A percentile compares a stretch with the other conserved stretches of the same genome.
Evolutionary conservation across 2,888 invertebrate species (phyloP).

Genomic region (Drosophila mimetica): DNA sequence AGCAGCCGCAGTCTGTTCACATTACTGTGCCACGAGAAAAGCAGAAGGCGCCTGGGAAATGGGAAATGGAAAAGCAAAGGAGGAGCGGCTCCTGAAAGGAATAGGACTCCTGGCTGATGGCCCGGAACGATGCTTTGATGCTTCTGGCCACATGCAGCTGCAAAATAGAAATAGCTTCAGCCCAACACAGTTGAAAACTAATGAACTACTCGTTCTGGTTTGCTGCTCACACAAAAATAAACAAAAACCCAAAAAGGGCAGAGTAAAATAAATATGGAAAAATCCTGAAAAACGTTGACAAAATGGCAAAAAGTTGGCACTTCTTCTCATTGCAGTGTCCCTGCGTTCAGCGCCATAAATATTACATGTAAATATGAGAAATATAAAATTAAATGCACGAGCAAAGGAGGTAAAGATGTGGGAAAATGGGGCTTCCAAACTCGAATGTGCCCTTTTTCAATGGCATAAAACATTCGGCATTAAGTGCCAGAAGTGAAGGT

Average conservation of each 20-base stretch:
- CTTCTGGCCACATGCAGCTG: constrained; percentile 33
- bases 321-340: neutral
- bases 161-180: constrained; percentile 28
- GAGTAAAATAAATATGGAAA: constrained; percentile 11
- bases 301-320: constrained; percentile 38
- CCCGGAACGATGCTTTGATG: constrained; percentile 45
- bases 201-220: constrained; percentile 71
- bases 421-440: neutral
- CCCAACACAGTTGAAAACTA: constrained; percentile 57
- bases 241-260: constrained; percentile 3
- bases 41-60: constrained; percentile 15
- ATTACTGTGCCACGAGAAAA: constrained; percentile 29
- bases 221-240: constrained; percentile 24
- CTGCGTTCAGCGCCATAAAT: constrained; percentile 37
- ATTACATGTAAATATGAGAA: constrained; percentile 57
- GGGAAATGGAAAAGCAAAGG: neutral
- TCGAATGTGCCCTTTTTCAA: constrained; percentile 2
- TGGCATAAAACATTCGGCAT: constrained; percentile 25
- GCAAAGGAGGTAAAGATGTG: constrained; percentile 18
- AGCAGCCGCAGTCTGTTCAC: constrained; percentile 49
- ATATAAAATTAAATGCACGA: constrained; percentile 58
- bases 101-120: constrained; percentile 30
- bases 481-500: constrained; percentile 8
- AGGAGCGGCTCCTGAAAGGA: constrained; percentile 9
- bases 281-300: constrained; percentile 24